A percentile compares a stretch with the other conserved stretches of the same genome.
These are phyloP conservation scores for Scyliorhinus canicula DNA, from an alignment of 2,797 vertebrate species.

Conservation along the genomic window DNA sequence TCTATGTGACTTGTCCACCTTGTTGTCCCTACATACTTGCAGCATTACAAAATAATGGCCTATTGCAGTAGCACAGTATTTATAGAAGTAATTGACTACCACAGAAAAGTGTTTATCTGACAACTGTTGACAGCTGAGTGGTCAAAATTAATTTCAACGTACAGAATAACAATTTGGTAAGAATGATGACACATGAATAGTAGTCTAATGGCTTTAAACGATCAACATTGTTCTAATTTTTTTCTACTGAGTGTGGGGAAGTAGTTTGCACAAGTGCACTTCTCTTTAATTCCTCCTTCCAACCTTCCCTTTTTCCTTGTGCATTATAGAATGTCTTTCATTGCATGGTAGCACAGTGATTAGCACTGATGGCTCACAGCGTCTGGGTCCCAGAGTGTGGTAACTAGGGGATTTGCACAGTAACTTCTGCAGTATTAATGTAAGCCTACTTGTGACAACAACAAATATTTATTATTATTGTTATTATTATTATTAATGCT, in stretches of 20 bases:
- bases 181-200: background rate
- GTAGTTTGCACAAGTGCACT: background rate
- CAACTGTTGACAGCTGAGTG: background rate
- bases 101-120: background rate
- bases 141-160: background rate
- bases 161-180: background rate
- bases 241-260: background rate
- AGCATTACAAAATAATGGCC: conserved; percentile 20
- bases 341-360: no score
- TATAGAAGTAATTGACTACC: background rate
- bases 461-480: no score
- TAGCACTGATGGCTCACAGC: no score
- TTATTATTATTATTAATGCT: no score
- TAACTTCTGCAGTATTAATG: no score
- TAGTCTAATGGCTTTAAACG: background rate
- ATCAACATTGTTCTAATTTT: background rate
- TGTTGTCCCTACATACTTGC: background rate
- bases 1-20: background rate
- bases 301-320: background rate
- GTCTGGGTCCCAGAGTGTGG: no score
- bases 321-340: background rate
- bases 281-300: background rate
- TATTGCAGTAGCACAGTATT: background rate
- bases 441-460: no score
- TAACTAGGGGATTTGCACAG: no score